Percentiles rank a stretch among this genome's conserved stretches.
Conservation (phyloP, 2,888 invertebrate species). For the Drosophila pseudotalamancana region DNA sequence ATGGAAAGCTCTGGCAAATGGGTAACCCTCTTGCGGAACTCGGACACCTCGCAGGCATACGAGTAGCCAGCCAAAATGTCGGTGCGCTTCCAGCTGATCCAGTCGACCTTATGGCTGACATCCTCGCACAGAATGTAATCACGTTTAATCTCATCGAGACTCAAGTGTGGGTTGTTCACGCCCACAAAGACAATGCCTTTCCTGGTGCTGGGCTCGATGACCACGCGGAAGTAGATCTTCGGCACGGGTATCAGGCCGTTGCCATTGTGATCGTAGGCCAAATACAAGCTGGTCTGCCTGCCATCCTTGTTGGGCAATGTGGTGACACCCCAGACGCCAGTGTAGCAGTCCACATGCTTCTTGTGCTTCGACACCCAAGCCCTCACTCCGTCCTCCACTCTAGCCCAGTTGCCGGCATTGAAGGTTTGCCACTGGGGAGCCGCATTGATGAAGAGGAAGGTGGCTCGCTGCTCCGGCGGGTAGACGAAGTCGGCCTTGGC, state of each 20-base stretch:
- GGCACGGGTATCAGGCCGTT: slow-evolving; percentile 85
- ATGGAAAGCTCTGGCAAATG: slow-evolving; percentile 71
- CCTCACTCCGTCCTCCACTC: slow-evolving; percentile 85
- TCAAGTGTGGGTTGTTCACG: slow-evolving; percentile 80
- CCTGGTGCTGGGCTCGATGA: slow-evolving; percentile 84
- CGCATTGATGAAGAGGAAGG: slow-evolving; percentile 85
- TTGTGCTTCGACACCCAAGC: slow-evolving; percentile 81
- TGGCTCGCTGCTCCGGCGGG: slow-evolving; percentile 84
- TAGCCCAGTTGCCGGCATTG: slow-evolving; percentile 86
- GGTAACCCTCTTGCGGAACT: slow-evolving; percentile 72
- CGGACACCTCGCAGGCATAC: slow-evolving; percentile 79
- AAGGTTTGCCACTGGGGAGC: slow-evolving; percentile 86
- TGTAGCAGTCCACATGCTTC: slow-evolving; percentile 84
- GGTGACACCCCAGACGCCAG: slow-evolving; percentile 86
- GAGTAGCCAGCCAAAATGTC: slow-evolving; percentile 79
- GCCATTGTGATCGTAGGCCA: slow-evolving; percentile 74
- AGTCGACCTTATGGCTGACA: slow-evolving; percentile 85
- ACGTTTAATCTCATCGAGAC: slow-evolving; percentile 68
- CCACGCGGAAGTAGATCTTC: slow-evolving; percentile 86
- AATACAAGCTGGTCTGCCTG: slow-evolving; percentile 77
- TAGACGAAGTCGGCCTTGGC: slow-evolving; percentile 85
- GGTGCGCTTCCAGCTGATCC: slow-evolving; percentile 83
- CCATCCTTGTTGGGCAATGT: slow-evolving; percentile 84
- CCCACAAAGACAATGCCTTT: slow-evolving; percentile 86
- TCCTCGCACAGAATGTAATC: slow-evolving; percentile 81